Conservation (phyloP, 2,888 invertebrate genomes). For the Melikaiella ostensackeni region DNA sequence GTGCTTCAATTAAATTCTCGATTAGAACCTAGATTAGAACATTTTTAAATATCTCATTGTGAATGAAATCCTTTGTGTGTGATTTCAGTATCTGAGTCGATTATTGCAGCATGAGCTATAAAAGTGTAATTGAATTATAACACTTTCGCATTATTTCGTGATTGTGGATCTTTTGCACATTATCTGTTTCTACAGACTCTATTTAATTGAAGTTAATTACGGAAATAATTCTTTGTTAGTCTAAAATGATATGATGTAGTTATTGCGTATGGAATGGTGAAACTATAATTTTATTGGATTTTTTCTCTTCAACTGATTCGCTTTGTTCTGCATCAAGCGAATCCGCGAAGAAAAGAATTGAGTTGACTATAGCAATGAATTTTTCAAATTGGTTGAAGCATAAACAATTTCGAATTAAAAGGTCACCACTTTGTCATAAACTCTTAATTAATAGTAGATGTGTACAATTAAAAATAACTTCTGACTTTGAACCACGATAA, state of each 20-base stretch:
- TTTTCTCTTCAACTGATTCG: not conserved
- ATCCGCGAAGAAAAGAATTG: not conserved
- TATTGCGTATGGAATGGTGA: not conserved
- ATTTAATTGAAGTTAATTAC: not conserved
- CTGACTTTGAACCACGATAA: too few relatives aligned
- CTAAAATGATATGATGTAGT: not conserved
- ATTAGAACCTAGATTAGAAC: not conserved
- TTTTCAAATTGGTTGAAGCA: not conserved
- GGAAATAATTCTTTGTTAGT: not conserved
- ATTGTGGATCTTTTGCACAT: not conserved
- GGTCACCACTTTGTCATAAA: not conserved
- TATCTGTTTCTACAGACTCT: not conserved
- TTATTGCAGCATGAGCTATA: not conserved
- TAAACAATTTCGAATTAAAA: not conserved
- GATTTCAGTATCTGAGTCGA: not conserved
- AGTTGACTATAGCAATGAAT: not conserved
- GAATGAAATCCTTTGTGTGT: not conserved
- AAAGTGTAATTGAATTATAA: not conserved
- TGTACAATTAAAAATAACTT: too few relatives aligned
- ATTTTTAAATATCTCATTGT: not conserved
- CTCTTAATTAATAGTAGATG: not conserved
- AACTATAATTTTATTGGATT: not conserved
- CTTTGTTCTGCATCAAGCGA: not conserved
- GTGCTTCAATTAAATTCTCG: not conserved
- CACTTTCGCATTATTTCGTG: not conserved